phyloP scores from a whole-genome alignment of 1,140 invertebrate species.

The Eurosta solidaginis region DNA sequence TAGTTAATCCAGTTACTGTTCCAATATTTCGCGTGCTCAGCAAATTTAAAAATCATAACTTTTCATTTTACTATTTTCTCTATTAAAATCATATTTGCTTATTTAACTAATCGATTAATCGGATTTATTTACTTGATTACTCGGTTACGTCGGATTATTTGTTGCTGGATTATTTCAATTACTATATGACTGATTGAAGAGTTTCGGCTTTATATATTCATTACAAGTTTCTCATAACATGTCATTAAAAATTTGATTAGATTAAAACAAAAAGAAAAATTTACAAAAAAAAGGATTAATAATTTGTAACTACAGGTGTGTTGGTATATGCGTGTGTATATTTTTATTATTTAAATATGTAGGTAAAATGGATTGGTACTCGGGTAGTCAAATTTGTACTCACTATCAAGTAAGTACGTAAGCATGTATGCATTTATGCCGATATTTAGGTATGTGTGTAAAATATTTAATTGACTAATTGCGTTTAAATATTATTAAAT shows the following conservation, averaged over 20 bases:
- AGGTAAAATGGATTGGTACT: slow-evolving; percentile 25
- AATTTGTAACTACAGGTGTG: slow-evolving; percentile 14
- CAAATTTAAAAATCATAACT: neutral
- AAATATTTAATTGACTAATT: neutral
- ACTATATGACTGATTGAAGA: slow-evolving; percentile 4
- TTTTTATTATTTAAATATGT: slow-evolving; percentile 13
- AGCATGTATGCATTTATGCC: neutral
- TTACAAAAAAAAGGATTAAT: neutral
- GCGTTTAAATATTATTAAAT: neutral
- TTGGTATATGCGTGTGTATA: neutral
- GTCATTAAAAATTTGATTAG: neutral
- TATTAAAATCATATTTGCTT: neutral
- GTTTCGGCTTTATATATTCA: neutral
- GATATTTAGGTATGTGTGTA: neutral
- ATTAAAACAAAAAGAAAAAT: neutral
- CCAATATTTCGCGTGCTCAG: too few species aligned
- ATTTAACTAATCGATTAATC: neutral
- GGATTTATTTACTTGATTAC: neutral
- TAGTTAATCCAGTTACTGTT: too few species aligned
- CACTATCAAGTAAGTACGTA: neutral
- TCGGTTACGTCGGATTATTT: neutral
- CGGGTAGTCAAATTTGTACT: neutral
- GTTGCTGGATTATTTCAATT: neutral
- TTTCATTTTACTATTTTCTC: neutral
- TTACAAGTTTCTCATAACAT: slow-evolving; percentile 22